Evolutionary conservation across 2,888 invertebrate genomes (phyloP).

Genomic region (Drosophila multiciliata): DNA sequence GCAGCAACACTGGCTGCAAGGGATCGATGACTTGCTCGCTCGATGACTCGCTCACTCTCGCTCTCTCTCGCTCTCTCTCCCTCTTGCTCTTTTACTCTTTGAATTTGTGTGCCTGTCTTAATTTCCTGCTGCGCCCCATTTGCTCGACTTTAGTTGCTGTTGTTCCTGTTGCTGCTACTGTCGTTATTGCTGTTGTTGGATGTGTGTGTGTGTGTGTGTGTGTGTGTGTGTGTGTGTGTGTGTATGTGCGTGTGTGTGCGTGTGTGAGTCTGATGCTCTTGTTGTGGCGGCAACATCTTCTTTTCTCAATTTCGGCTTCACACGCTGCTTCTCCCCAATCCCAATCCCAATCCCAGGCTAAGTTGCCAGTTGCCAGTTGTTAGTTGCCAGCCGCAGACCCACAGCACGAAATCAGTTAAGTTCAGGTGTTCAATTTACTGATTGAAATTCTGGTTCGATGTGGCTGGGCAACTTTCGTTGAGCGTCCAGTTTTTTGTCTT

Average conservation of each 20-base stretch:
- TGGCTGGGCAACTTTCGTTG: constrained; percentile 72
- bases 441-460: constrained; percentile 78
- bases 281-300: constrained; percentile 58
- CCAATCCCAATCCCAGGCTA: not conserved
- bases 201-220: not conserved
- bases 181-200: constrained; percentile 7
- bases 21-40: constrained; percentile 21
- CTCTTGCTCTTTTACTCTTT: not conserved
- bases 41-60: not conserved
- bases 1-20: constrained; percentile 12
- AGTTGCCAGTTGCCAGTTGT: not conserved
- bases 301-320: constrained; percentile 47
- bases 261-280: constrained; percentile 27
- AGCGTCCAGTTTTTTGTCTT: constrained; percentile 48
- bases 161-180: constrained; percentile 46
- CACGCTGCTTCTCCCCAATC: constrained; percentile 68
- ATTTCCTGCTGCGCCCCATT: constrained; percentile 70
- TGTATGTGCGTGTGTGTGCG: not conserved
- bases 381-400: constrained; percentile 23
- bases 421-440: constrained; percentile 82
- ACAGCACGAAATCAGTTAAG: constrained; percentile 77
- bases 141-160: constrained; percentile 40
- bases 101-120: constrained; percentile 37
- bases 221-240: not conserved
- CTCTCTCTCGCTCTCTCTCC: not conserved